phyloP scores from a whole-genome alignment of 1,140 invertebrate species.

The Cydia splendana region DNA sequence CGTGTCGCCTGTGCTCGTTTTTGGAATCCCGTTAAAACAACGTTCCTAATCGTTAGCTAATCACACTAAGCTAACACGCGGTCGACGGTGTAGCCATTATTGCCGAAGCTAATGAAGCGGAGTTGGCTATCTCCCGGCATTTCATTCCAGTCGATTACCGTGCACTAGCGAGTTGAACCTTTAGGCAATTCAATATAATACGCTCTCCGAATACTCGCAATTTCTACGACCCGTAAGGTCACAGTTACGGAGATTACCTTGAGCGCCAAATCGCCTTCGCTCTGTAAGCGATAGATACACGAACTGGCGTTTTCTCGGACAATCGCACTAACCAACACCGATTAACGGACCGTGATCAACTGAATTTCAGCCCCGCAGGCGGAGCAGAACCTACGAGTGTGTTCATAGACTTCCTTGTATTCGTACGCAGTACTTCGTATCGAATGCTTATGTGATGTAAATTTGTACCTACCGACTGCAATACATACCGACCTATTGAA shows the following conservation, averaged over 20 bases:
- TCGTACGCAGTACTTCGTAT: neutral
- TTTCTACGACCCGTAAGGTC: neutral
- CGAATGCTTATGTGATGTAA: neutral
- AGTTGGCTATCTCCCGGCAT: constrained; percentile 6
- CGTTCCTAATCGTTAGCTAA: constrained; percentile 9
- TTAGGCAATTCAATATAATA: neutral
- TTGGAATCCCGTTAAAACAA: neutral
- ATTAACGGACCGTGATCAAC: constrained; percentile 22
- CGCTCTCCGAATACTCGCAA: neutral
- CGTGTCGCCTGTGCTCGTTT: neutral
- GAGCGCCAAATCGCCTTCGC: neutral
- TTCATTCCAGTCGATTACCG: neutral
- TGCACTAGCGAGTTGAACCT: neutral
- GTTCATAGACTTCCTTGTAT: neutral
- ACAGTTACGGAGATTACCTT: neutral
- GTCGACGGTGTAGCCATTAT: constrained; percentile 18
- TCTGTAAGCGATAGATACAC: neutral
- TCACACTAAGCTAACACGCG: constrained; percentile 26
- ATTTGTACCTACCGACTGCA: no score
- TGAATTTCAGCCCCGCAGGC: constrained; percentile 5
- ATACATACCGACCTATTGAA: no score
- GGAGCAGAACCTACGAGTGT: neutral
- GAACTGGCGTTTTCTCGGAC: constrained; percentile 26
- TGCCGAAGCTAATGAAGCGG: constrained; percentile 24
- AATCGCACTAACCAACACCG: constrained; percentile 30